Evolutionary conservation across 2,888 invertebrate species (phyloP).

Genomic region (Andricus curvator): DNA sequence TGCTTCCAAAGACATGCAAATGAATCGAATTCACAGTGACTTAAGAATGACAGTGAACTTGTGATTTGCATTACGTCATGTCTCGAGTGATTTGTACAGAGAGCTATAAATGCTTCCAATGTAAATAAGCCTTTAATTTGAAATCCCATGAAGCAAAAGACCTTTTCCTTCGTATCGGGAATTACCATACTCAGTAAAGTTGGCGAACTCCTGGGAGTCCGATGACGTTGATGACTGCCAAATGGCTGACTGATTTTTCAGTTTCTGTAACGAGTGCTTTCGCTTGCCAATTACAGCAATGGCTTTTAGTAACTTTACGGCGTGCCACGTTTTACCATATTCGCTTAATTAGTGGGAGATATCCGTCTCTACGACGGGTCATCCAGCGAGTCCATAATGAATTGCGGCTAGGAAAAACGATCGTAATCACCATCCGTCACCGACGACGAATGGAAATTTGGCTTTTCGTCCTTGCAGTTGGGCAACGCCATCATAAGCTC

Average conservation of each 20-base stretch:
- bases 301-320: slow-evolving; percentile 12
- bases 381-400: slow-evolving; percentile 33
- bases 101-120: background rate
- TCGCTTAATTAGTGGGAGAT: slow-evolving; percentile 37
- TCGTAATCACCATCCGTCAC: slow-evolving; percentile 64
- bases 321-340: slow-evolving; percentile 35
- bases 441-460: slow-evolving; percentile 61
- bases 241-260: slow-evolving; percentile 27
- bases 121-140: slow-evolving; percentile 17
- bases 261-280: slow-evolving; percentile 8
- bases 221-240: slow-evolving; percentile 21
- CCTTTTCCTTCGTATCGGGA: background rate
- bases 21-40: background rate
- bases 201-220: slow-evolving; percentile 17
- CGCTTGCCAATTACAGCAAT: slow-evolving; percentile 14
- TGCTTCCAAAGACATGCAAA: background rate
- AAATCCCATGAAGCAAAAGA: slow-evolving; percentile 10
- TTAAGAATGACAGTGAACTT: background rate
- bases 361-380: slow-evolving; percentile 7
- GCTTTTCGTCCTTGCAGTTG: slow-evolving; percentile 58
- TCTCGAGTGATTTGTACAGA: slow-evolving; percentile 7
- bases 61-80: slow-evolving; percentile 2
- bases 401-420: slow-evolving; percentile 49
- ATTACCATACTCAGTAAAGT: slow-evolving; percentile 16
- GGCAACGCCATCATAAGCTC: slow-evolving; percentile 61